Evolutionary conservation across 2,797 vertebrate species (phyloP).

Genomic region (Melanotaenia parkinsoni): DNA sequence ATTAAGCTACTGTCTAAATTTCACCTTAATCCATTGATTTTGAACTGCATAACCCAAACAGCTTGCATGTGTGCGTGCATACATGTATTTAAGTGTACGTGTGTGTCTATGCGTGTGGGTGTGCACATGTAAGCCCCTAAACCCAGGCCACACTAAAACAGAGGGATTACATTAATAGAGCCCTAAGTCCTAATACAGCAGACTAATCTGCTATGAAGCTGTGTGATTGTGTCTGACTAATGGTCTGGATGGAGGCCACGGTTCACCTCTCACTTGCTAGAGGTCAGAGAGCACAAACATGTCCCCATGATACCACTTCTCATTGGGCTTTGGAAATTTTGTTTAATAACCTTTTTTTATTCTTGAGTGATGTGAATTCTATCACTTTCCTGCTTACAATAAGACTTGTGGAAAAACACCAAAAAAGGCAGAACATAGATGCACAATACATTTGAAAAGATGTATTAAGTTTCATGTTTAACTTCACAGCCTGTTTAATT

Average conservation of each 20-base stretch:
- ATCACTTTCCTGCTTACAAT: constrained; percentile 16
- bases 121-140: constrained; percentile 80
- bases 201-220: constrained; percentile 84
- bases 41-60: constrained; percentile 78
- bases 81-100: constrained; percentile 68
- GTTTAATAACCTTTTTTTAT: constrained; percentile 24
- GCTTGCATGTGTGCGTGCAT: constrained; percentile 75
- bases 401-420: background rate
- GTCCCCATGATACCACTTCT: constrained; percentile 51
- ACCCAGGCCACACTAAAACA: constrained; percentile 81
- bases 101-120: constrained; percentile 66
- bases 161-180: constrained; percentile 86
- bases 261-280: constrained; percentile 77
- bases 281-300: constrained; percentile 74
- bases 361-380: constrained; percentile 17
- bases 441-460: background rate
- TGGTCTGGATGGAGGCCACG: constrained; percentile 77
- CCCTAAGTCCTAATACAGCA: constrained; percentile 82
- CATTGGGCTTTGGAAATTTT: constrained; percentile 40
- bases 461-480: constrained; percentile 35
- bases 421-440: background rate
- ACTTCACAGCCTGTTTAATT: constrained; percentile 23
- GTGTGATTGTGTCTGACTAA: constrained; percentile 82
- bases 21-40: constrained; percentile 84
- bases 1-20: constrained; percentile 82